Conservation (phyloP, 1,140 invertebrate species). For the Macrotrachela quadricornifera region DNA sequence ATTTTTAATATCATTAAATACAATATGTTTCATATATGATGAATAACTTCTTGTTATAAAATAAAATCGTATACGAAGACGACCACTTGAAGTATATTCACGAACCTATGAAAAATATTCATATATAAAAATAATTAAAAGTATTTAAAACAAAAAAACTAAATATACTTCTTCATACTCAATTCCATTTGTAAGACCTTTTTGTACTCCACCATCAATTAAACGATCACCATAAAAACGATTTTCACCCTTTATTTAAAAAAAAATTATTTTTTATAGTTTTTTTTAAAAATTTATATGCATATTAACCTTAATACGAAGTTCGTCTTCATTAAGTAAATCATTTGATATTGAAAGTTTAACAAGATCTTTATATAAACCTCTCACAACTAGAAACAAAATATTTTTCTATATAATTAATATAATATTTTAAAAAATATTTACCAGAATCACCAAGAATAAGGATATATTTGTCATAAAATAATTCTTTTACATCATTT, state of each 20-base stretch:
- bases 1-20: slow-evolving; percentile 16
- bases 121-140: not conserved
- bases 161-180: slow-evolving; percentile 23
- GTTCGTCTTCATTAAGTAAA: too few relatives aligned
- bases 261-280: not conserved
- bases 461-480: too few relatives aligned
- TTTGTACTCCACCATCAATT: slow-evolving; percentile 20
- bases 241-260: slow-evolving; percentile 21
- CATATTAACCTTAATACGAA: too few relatives aligned
- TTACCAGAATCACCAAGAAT: too few relatives aligned
- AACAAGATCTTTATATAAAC: too few relatives aligned
- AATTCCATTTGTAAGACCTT: slow-evolving; percentile 21
- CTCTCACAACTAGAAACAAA: too few relatives aligned
- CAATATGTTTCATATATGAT: slow-evolving; percentile 22
- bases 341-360: too few relatives aligned
- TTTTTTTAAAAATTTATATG: too few relatives aligned
- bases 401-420: too few relatives aligned
- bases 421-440: too few relatives aligned
- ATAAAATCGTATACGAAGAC: slow-evolving; percentile 19
- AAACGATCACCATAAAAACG: slow-evolving; percentile 21
- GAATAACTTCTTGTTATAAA: slow-evolving; percentile 32
- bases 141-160: slow-evolving; percentile 14
- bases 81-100: not conserved
- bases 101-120: not conserved
- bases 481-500: too few relatives aligned